Base-by-base conservation (phyloP, 2,113 vertebrate genomes). In the Cyanistes caeruleus region DNA sequence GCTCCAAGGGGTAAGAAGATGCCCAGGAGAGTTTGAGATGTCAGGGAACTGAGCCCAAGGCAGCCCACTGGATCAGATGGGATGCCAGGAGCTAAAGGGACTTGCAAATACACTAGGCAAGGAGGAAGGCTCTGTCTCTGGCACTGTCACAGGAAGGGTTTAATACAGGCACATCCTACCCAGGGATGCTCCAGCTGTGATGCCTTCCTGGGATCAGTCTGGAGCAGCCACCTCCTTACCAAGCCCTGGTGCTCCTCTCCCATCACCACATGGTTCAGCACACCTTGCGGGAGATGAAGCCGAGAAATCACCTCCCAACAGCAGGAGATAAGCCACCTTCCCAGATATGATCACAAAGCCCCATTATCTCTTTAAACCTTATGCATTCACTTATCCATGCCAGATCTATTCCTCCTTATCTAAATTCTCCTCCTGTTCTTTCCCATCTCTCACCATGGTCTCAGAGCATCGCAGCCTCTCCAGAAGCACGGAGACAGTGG, bases 321-420 rank as follows among this genome's bases (percentile, higher is more conserved):
- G 73, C 53, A 43, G 49, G 53, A 89, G 89, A 93, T 76, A 96
- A 94, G 87, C 37, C 77, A 75, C 65, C 53, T 84, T 90, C 69
- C 37, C 67, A 77, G 82, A 91, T 65, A 93, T 0, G 14, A 94
- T 85, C 91, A 76, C 59, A 72, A 39, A 76, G 72, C 39, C 30
- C 56, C 43, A 28, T 85, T 93, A 92, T 93, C 89, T 90, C 91
- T 63, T 94, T 90, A 90, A 93, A 87, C 84, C 92, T 63, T 51
- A 55, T 11, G 30, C 4, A 78, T 87, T 72, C 52, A 59, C 51
- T 89, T 84, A 62, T 65, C 69, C 78, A 52, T 24, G 37, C 84
- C 68, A 69, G 52, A 82, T 86, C 56, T 84, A 33, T n/a, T 83
- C 65, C 48, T 87, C 35, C 62, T 76, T 78, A 87, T 83, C 87